A percentile compares a stretch with the other conserved stretches of the same genome.
These are phyloP conservation scores for Hemitrygon akajei DNA, from an alignment of 2,797 vertebrate genomes.

Conservation along the genomic window DNA sequence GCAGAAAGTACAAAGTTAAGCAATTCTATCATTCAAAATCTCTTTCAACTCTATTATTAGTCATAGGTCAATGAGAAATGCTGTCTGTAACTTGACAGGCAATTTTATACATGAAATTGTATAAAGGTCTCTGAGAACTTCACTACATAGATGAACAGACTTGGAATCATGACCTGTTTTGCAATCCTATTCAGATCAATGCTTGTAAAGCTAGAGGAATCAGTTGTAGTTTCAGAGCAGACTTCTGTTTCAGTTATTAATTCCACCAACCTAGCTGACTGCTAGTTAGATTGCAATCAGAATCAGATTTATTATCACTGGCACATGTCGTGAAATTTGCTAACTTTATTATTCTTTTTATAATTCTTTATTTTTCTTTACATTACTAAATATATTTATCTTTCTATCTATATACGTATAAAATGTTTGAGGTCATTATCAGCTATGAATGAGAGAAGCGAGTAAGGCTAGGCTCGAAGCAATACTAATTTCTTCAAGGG, in stretches of 20 bases:
- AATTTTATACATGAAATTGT: slow-evolving; percentile 11
- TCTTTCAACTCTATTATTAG: slow-evolving; percentile 11
- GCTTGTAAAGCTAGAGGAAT: slow-evolving; percentile 1
- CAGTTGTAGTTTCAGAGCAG: background rate
- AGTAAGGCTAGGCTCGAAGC: background rate
- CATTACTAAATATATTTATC: background rate
- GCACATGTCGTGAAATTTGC: too few relatives aligned
- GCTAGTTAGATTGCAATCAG: background rate
- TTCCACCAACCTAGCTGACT: background rate
- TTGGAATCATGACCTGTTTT: background rate
- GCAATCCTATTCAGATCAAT: background rate
- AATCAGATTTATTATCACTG: too few relatives aligned
- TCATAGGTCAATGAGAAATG: slow-evolving; percentile 26
- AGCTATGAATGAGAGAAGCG: background rate
- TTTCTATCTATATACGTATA: background rate
- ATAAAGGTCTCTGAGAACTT: slow-evolving; percentile 9
- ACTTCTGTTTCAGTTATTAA: background rate
- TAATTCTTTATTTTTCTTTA: background rate
- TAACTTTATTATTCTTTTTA: too few relatives aligned
- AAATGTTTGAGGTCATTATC: background rate
- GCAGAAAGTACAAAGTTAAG: slow-evolving; percentile 42
- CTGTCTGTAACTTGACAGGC: slow-evolving; percentile 2
- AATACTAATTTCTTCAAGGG: background rate
- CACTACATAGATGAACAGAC: background rate
- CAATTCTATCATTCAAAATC: slow-evolving; percentile 43